Evolutionary conservation across 2,113 vertebrate species (phyloP).

Genomic region (Falco punctatus): DNA sequence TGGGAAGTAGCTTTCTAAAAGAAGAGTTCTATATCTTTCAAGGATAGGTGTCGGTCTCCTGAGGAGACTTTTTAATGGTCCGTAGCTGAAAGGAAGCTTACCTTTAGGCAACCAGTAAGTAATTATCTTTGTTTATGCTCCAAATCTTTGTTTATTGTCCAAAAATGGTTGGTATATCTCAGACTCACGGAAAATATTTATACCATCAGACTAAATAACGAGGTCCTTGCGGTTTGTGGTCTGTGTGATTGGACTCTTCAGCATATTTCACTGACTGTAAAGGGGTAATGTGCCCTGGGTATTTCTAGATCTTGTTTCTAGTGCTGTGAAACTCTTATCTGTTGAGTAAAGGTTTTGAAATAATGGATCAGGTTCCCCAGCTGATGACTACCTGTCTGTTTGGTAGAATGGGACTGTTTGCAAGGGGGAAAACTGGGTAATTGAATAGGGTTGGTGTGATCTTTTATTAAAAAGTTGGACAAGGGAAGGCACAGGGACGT

Average conservation of each 20-base stretch:
- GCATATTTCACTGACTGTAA: background rate
- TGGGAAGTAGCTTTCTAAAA: background rate
- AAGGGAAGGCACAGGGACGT: background rate
- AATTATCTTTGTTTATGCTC: conserved; percentile 17
- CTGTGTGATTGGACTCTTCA: background rate
- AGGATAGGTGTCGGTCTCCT: background rate
- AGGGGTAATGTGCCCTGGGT: background rate
- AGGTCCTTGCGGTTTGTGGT: background rate
- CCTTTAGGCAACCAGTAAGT: background rate
- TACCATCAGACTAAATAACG: background rate
- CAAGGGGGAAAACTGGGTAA: background rate
- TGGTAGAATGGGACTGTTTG: background rate
- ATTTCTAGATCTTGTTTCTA: background rate
- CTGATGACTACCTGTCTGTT: background rate
- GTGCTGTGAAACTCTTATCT: background rate
- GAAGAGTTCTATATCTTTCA: background rate
- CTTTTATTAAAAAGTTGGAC: background rate
- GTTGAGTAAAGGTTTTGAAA: background rate
- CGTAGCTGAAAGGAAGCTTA: background rate
- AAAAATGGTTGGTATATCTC: conserved; percentile 8
- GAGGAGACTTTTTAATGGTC: background rate
- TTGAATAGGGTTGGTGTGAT: background rate
- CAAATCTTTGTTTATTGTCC: background rate
- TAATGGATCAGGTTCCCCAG: background rate
- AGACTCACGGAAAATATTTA: conserved; percentile 11